phyloP scores from a whole-genome alignment of 2,797 vertebrate genomes.

The Luscinia megarhynchos region DNA sequence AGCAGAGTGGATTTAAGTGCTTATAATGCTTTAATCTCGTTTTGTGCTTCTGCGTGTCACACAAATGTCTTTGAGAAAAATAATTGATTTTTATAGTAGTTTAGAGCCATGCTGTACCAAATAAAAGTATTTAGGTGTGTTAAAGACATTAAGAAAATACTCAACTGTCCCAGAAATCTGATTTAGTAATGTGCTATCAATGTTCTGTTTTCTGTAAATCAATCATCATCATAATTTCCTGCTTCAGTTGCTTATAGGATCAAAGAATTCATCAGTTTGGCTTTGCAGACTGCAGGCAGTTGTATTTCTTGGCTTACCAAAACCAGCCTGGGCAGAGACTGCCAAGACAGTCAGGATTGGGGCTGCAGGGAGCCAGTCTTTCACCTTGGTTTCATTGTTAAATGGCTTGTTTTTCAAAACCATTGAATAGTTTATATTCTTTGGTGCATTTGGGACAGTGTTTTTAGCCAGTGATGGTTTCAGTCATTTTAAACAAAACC shows the following conservation, averaged over 20 bases:
- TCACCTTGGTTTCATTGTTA: neutral
- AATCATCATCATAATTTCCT: neutral
- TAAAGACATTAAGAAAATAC: neutral
- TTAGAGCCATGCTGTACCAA: neutral
- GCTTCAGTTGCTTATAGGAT: neutral
- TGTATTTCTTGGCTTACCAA: neutral
- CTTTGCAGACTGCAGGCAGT: neutral
- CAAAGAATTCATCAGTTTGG: neutral
- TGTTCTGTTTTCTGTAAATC: neutral
- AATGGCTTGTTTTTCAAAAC: neutral
- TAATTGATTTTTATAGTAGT: neutral
- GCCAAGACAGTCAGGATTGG: neutral
- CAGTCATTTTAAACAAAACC: neutral
- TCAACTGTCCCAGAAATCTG: neutral
- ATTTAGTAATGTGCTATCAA: neutral
- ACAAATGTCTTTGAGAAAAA: neutral
- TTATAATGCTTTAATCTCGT: neutral
- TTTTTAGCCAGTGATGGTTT: neutral
- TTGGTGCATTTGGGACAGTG: neutral
- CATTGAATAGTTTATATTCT: neutral
- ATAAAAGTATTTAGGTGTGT: neutral
- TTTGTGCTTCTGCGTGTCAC: neutral
- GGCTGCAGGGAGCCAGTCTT: neutral
- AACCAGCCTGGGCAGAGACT: neutral
- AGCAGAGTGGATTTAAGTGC: slow-evolving; percentile 4